Evolutionary conservation across 35 echinoderm and acorn worm genomes (phyloP).

Genomic region (Heliocidaris tuberculata): DNA sequence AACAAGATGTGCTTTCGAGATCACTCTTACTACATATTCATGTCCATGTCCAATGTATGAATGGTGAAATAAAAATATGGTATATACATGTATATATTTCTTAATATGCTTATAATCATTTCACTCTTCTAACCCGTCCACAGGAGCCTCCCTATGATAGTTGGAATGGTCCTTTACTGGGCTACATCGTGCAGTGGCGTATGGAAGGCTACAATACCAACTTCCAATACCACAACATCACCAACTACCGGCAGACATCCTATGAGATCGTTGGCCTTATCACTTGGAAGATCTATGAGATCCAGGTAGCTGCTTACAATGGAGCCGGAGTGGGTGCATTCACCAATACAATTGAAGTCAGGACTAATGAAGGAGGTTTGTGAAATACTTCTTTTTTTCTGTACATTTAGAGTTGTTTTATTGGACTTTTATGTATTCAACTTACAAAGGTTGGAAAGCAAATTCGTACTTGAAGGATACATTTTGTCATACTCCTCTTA

Average conservation of each 20-base stretch:
- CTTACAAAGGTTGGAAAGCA: not conserved
- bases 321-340: conserved; percentile 72
- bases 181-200: conserved; percentile 72
- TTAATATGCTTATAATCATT: not conserved
- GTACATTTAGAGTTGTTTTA: not conserved
- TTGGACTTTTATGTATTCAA: not conserved
- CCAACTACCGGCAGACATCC: conserved; percentile 70
- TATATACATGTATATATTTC: not conserved
- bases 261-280: conserved; percentile 62
- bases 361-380: conserved; percentile 87
- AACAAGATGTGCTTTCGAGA: too few relatives aligned
- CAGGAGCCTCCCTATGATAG: conserved; percentile 81
- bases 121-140: not conserved
- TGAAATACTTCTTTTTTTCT: not conserved
- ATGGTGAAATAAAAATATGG: not conserved
- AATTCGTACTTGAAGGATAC: too few relatives aligned
- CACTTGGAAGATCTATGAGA: conserved; percentile 85
- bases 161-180: conserved; percentile 79
- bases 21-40: too few relatives aligned
- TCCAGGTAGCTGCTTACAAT: conserved; percentile 88
- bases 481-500: too few relatives aligned
- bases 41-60: too few relatives aligned
- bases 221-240: conserved; percentile 59
- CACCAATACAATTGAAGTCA: conserved; percentile 60
- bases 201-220: conserved; percentile 65